Conservation (phyloP, 2,888 invertebrate genomes). For the Metalampra italica region DNA sequence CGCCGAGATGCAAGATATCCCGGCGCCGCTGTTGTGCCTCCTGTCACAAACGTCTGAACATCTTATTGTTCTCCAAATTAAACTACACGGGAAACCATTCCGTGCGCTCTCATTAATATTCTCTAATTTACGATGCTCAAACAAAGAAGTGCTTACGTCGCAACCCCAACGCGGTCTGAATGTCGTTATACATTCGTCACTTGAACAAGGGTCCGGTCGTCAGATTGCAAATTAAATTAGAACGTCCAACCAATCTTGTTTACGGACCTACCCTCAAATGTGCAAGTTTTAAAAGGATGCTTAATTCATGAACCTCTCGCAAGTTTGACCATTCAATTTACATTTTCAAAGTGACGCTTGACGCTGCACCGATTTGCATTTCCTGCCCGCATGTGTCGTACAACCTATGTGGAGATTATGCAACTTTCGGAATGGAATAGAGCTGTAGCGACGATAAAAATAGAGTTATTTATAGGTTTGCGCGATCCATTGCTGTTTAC, state of each 20-base stretch:
- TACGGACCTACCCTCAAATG: conserved; percentile 55
- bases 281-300: conserved; percentile 62
- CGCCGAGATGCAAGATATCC: background rate
- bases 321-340: conserved; percentile 69
- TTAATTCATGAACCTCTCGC: conserved; percentile 69
- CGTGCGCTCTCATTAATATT: conserved; percentile 49
- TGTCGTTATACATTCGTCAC: conserved; percentile 56
- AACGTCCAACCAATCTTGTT: conserved; percentile 51
- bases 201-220: conserved; percentile 50
- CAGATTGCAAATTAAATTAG: conserved; percentile 67
- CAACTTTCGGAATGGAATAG: conserved; percentile 23
- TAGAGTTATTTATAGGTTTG: conserved; percentile 48
- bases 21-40: background rate
- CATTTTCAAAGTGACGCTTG: conserved; percentile 62
- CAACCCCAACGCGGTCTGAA: conserved; percentile 35
- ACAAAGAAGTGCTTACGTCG: conserved; percentile 41
- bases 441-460: conserved; percentile 21
- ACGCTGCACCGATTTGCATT: conserved; percentile 57
- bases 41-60: background rate
- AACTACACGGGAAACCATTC: conserved; percentile 46
- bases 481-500: conserved; percentile 47
- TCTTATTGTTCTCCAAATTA: conserved; percentile 21
- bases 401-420: conserved; percentile 40
- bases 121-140: conserved; percentile 48
- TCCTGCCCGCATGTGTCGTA: conserved; percentile 47